Evolutionary conservation across 2,113 vertebrate genomes (phyloP).

Genomic region (Thunnus thynnus): DNA sequence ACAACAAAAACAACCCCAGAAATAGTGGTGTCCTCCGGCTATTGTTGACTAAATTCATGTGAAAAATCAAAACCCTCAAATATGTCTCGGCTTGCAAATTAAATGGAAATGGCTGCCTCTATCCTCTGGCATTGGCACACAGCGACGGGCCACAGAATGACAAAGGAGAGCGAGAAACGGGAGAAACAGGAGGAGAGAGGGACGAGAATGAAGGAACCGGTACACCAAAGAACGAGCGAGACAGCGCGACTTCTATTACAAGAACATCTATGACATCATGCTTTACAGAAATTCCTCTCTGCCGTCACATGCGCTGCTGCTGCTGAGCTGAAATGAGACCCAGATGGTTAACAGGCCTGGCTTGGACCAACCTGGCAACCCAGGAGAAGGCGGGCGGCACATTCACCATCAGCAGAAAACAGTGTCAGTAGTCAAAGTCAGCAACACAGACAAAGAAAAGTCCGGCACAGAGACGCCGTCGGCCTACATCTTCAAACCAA

Average conservation of each 20-base stretch:
- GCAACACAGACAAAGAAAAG: constrained; percentile 28
- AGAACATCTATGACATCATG: constrained; percentile 76
- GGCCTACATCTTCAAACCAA: background rate
- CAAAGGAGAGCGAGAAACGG: background rate
- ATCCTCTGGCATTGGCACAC: constrained; percentile 24
- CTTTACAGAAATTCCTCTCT: constrained; percentile 70
- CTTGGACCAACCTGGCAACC: constrained; percentile 65
- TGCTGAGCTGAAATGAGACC: constrained; percentile 71
- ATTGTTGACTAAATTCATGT: constrained; percentile 16
- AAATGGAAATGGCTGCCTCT: constrained; percentile 35
- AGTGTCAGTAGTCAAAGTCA: constrained; percentile 43
- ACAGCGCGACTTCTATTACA: constrained; percentile 37
- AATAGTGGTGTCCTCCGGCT: constrained; percentile 20
- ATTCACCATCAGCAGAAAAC: constrained; percentile 44
- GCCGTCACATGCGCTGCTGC: constrained; percentile 59
- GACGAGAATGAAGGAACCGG: background rate
- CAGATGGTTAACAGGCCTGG: constrained; percentile 75
- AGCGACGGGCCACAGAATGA: constrained; percentile 17
- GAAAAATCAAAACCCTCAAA: constrained; percentile 39
- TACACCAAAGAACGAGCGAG: constrained; percentile 1
- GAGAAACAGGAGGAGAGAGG: background rate
- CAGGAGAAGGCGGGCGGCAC: constrained; percentile 30
- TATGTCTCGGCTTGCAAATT: constrained; percentile 32
- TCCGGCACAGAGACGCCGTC: background rate
- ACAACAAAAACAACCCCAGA: constrained; percentile 38